Base-by-base conservation (phyloP, 1,140 invertebrate genomes). In the Pantala flavescens region DNA sequence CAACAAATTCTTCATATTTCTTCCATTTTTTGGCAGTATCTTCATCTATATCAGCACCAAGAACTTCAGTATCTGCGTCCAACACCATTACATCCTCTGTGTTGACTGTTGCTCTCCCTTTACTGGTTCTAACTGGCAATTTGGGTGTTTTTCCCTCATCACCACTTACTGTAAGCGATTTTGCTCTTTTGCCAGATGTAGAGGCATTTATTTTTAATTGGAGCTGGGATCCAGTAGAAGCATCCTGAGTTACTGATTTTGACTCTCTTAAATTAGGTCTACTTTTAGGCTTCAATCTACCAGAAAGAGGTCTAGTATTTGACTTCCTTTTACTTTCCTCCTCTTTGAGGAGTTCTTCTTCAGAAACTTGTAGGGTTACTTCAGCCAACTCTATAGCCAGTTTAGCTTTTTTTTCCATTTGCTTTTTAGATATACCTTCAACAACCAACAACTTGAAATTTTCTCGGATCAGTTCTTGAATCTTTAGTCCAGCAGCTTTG, bases 391-490 rank as follows among this genome's bases (percentile, higher is more conserved):
- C 43, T 70, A 16, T 43, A n/a, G 24, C 74, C 19, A 42, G 28
- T 43, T 23, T 43, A 7, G 12, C 74, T 14, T 72, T 1, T 19
- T 28, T 23, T 16, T 72, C 71, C 23, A 16, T 14, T 11, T 42
- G 19, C 71, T 16, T 72, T 72, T 19, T 42, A 3, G 3, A 5
- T 3, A 28, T 21, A 19, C 36, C n/a, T 23, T 73, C 49, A 63
- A 86, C 83, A 55, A 88, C 86, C 76, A 90, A 88, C 0, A 90
- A 79, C 71, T 85, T 83, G 76, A 88, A 87, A 81, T 93, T 92
- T 78, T 89, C 84, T 74, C 88, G 82, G 5, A 93, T 79, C 0
- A 91, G 77, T 0, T 78, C 78, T 74, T 87, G 81, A 28, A 93
- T 84, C 78, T 88, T 84, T 24, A 82, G 79, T 10, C 85, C 87